These are phyloP conservation scores for Helicolenus hilgendorfi DNA, from an alignment of 2,797 vertebrate species.

Conservation along the genomic window DNA sequence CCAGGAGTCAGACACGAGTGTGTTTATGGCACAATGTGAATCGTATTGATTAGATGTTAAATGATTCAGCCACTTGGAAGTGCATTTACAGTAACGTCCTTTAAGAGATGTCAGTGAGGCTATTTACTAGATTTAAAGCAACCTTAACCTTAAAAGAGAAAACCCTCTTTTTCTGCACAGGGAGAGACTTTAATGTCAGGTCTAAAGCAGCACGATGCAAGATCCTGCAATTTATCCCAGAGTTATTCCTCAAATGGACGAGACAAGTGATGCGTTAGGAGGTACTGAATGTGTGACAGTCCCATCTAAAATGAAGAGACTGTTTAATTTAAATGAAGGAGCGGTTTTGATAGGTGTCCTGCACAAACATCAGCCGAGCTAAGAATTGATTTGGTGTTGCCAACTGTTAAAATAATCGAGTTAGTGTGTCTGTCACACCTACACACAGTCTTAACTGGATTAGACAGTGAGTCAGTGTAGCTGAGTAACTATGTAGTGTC, in stretches of 20 bases:
- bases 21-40: constrained; percentile 76
- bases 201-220: constrained; percentile 1
- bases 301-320: constrained; percentile 5
- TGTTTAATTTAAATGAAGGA: constrained; percentile 27
- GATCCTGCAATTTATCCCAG: constrained; percentile 17
- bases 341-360: constrained; percentile 21
- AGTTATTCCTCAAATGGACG: constrained; percentile 31
- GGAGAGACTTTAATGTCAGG: constrained; percentile 37
- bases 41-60: constrained; percentile 85
- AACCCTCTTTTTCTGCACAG: constrained; percentile 36
- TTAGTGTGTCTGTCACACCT: constrained; percentile 44
- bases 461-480: constrained; percentile 55
- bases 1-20: constrained; percentile 49
- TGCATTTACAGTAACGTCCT: constrained; percentile 88
- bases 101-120: constrained; percentile 78
- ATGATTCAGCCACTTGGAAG: constrained; percentile 86
- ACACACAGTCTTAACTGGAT: constrained; percentile 46
- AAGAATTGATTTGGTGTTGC: constrained; percentile 32
- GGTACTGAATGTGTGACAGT: constrained; percentile 4
- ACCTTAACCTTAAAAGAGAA: constrained; percentile 64
- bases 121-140: constrained; percentile 80
- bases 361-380: constrained; percentile 8
- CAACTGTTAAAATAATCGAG: constrained; percentile 57
- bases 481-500: constrained; percentile 55
- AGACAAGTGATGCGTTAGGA: constrained; percentile 27